These are phyloP conservation scores for Lerista edwardsae DNA, from an alignment of 2,797 vertebrate genomes.

Conservation along the genomic window DNA sequence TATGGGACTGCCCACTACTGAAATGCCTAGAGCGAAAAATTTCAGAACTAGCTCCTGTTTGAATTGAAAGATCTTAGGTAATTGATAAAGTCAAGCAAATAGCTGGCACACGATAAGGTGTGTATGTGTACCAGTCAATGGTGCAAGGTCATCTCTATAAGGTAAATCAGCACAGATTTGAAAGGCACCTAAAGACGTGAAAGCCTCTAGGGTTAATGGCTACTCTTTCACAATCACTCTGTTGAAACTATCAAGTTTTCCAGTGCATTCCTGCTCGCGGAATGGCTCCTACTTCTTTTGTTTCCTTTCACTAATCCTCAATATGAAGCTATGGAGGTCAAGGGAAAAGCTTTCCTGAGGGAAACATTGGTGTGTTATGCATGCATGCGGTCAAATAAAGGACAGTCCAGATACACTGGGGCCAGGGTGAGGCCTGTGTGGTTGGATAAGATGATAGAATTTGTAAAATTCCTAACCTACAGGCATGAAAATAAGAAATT, in stretches of 20 bases:
- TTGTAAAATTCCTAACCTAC: neutral
- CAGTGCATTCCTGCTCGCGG: neutral
- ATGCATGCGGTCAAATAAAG: neutral
- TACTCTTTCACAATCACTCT: neutral
- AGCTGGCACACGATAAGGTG: neutral
- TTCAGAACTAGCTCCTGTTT: neutral
- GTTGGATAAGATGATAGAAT: neutral
- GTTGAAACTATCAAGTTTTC: neutral
- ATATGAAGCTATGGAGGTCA: neutral
- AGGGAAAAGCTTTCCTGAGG: neutral
- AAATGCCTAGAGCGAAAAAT: neutral
- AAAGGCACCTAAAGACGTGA: neutral
- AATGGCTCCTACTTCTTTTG: constrained; percentile 15
- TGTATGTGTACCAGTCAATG: neutral
- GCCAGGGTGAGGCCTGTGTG: neutral
- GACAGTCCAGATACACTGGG: neutral
- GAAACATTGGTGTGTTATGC: neutral
- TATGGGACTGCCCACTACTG: neutral
- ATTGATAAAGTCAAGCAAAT: neutral
- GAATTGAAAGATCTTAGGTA: neutral
- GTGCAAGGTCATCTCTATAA: neutral
- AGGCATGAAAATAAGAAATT: neutral
- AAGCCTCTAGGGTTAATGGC: neutral
- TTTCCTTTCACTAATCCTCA: neutral
- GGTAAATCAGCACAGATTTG: neutral